Percentiles rank a stretch among this genome's conserved stretches.
phyloP scores from a whole-genome alignment of 1,140 invertebrate genomes.

The Trichogramma pretiosum region DNA sequence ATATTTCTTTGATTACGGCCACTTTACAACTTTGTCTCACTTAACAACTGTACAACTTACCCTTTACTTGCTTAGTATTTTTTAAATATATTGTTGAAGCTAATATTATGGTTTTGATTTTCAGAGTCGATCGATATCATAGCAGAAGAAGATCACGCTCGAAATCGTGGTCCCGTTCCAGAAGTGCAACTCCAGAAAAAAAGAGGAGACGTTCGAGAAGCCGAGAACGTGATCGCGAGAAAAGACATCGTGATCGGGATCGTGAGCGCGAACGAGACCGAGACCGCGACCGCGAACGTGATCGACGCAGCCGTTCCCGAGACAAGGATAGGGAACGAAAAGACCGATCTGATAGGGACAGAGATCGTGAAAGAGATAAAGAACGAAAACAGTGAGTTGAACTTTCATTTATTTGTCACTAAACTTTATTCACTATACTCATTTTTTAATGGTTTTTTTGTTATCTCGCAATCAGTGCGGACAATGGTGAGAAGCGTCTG shows the following conservation, averaged over 20 bases:
- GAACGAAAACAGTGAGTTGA: conserved; percentile 30
- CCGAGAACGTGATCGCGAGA: conserved; percentile 50
- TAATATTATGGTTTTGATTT: too few relatives aligned
- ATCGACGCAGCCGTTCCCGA: conserved; percentile 27
- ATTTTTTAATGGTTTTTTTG: too few relatives aligned
- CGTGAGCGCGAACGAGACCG: conserved; percentile 31
- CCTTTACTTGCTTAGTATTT: too few relatives aligned
- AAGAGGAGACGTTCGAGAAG: conserved; percentile 56
- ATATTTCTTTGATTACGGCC: too few relatives aligned
- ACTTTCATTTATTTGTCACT: conserved; percentile 6
- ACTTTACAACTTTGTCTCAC: too few relatives aligned
- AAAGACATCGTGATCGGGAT: conserved; percentile 43
- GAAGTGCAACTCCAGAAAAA: conserved; percentile 51
- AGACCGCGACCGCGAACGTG: conserved; percentile 25
- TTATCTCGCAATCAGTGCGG: conserved; percentile 37
- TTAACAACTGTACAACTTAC: too few relatives aligned
- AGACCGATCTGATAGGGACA: conserved; percentile 38
- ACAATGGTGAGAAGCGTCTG: conserved; percentile 47
- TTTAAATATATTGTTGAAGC: too few relatives aligned
- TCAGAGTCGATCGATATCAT: too few relatives aligned
- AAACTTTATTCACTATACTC: too few relatives aligned
- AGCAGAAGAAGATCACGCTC: too few relatives aligned
- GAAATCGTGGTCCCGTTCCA: conserved; percentile 39
- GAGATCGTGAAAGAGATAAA: conserved; percentile 37
- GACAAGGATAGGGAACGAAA: conserved; percentile 34